Base-by-base conservation (phyloP, 2,113 vertebrate genomes). In the Nanorana parkeri region DNA sequence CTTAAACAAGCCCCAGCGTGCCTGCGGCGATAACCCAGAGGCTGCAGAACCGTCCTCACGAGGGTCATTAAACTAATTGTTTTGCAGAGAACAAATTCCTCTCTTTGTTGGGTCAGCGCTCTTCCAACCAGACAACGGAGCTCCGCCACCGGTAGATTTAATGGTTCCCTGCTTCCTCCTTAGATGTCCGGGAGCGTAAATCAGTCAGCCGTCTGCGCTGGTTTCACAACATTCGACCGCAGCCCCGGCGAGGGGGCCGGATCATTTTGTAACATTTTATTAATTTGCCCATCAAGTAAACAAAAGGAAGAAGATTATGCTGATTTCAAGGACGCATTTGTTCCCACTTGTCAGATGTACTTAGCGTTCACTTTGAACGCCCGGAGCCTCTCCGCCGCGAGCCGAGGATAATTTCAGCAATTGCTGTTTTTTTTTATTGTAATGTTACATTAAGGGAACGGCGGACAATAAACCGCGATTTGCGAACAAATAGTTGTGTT, bases 211-310 rank as follows among this genome's bases (percentile, higher is more conserved):
- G 23, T 24, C 69, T 56, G 52, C 28, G 69, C 52, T 15, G 52
- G 52, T 73, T 29, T 56, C n/a, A 91, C 41, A 86, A 78, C 85
- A 86, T 87, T 90, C 84, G 83, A n/a, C 86, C 24, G 82, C 85
- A 84, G 67, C 29, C 77, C 29, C 66, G 4, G 0, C 71, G 72
- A 84, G 87, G 85, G 91, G 88, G 91, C 89, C 86, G 89, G 88
- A 87, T 85, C 82, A 84, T 91, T 86, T 87, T 90, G 81, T 88
- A 75, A 84, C 86, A 77, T 83, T 85, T 75, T 88, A 84, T 83
- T 86, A 86, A 92, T 91, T 86, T 88, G 84, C 86, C 87, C 87
- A 86, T 60, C 0, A 20, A 80, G 82, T 84, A 88, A 86, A 85
- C 88, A 85, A 86, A 88, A 86, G 24, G 32, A 74, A 47, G 83